Percentiles rank a stretch among this genome's conserved stretches.
Conservation (phyloP, 2,797 vertebrate species). For the Muscicapa comitata region DNA sequence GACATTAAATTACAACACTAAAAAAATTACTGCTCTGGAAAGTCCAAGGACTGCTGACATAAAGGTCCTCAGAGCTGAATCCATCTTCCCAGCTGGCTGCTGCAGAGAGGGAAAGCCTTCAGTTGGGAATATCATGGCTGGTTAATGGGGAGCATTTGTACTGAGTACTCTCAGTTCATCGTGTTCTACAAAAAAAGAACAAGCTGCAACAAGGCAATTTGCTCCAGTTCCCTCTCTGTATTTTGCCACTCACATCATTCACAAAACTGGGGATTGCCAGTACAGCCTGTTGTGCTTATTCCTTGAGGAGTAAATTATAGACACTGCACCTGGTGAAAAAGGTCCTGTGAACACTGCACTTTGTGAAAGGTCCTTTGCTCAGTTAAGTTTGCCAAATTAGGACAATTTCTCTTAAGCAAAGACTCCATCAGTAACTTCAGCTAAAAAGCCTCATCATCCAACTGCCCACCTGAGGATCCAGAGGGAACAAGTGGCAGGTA, state of each 20-base stretch:
- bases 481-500: background rate
- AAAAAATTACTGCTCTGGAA: background rate
- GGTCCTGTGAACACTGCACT: background rate
- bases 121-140: rapidly evolving
- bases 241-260: background rate
- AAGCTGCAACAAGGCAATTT: background rate
- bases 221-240: background rate
- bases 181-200: background rate
- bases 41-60: background rate
- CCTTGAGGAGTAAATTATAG: background rate
- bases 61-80: conserved; percentile 17
- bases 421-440: background rate
- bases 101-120: background rate
- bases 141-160: background rate
- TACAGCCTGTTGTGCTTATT: background rate
- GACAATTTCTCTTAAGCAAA: background rate
- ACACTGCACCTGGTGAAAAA: background rate
- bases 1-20: background rate
- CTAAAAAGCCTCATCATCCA: background rate
- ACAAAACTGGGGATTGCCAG: background rate
- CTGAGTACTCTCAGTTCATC: background rate
- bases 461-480: background rate
- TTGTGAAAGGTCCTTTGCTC: background rate
- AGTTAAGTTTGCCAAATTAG: background rate
- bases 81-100: background rate